Evolutionary conservation across 1,140 invertebrate species (phyloP), one percentile per base, ranked within the genome.

Genomic region (Bombus vancouverensis): DNA sequence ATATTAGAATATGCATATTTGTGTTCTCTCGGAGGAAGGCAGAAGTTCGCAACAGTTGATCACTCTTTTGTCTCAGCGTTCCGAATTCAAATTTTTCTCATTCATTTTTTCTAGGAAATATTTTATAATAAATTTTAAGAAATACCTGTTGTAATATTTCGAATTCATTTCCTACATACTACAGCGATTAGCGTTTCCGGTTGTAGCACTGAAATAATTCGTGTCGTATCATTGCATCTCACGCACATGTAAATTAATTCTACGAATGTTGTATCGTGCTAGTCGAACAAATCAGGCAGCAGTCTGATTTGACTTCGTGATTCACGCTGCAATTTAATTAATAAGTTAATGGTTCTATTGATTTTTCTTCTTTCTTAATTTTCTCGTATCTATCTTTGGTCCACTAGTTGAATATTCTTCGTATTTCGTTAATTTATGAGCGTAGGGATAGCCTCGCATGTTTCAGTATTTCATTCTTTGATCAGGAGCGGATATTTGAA

Each of bases 191-290:
- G 78, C 70, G 47, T 42, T 83, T 83, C 47, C 74, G 74, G 74
- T 83, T 70, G 65, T 78, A 62, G 37, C 74, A 57, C 66, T 78
- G 81, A 70, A 70, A 39, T 73, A 81, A 85, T 88, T 81, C 59
- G 87, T 57, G 68, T 85, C 62, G 83, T 37, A 62, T 78, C 44
- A 37, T n/a, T 83, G n/a, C 59, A n/a, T n/a, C 83, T 89, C 78
- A 88, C 66, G 78, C 84, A 85, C 53, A 88, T 88, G 87, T 82
- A 81, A 88, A 89, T 89, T 81, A 88, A 89, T 88, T 85, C 59
- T 34, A 74, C 47, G 65, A 81, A 81, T 42, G 32, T 28, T 13
- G n/a, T 53, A 44, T n/a, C 57, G 83, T 39, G 47, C 72, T 53
- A 34, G 65, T 66, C 53, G 82, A 65, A 74, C 80, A 82, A 89